phyloP scores from a whole-genome alignment of 2,888 invertebrate species.

The Drosophila cognata region DNA sequence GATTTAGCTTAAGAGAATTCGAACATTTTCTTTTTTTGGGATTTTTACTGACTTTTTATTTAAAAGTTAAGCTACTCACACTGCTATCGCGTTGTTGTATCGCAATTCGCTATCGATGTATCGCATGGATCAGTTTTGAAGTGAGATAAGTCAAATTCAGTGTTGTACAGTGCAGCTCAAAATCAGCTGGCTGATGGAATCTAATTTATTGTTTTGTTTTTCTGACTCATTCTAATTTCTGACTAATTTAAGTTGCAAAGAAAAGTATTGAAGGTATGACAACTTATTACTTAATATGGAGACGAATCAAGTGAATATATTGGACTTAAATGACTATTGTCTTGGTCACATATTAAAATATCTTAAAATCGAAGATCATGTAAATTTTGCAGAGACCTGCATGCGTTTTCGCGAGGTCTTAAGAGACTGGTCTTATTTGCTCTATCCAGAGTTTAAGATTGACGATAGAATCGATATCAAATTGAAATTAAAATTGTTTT shows the following conservation, averaged over 20 bases:
- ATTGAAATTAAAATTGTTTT: constrained; percentile 23
- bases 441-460: constrained; percentile 27
- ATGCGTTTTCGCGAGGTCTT: constrained; percentile 13
- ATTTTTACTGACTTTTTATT: not conserved
- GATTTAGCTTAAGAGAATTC: not conserved
- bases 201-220: not conserved
- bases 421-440: constrained; percentile 19
- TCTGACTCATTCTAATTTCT: not conserved
- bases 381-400: constrained; percentile 28
- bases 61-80: not conserved
- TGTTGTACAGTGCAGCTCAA: constrained; percentile 1
- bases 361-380: constrained; percentile 24
- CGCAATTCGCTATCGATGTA: constrained; percentile 26
- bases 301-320: constrained; percentile 6
- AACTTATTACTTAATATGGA: not conserved
- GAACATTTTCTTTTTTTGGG: not conserved
- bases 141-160: not conserved
- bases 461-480: not conserved
- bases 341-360: constrained; percentile 26
- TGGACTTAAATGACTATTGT: constrained; percentile 40
- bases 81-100: not conserved
- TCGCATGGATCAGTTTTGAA: constrained; percentile 5
- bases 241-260: not conserved
- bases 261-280: not conserved
- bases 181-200: constrained; percentile 25